Percentiles rank a stretch among this genome's conserved stretches.
These are phyloP conservation scores for Pluvialis apricaria DNA, from an alignment of 2,113 vertebrate species.

Conservation along the genomic window DNA sequence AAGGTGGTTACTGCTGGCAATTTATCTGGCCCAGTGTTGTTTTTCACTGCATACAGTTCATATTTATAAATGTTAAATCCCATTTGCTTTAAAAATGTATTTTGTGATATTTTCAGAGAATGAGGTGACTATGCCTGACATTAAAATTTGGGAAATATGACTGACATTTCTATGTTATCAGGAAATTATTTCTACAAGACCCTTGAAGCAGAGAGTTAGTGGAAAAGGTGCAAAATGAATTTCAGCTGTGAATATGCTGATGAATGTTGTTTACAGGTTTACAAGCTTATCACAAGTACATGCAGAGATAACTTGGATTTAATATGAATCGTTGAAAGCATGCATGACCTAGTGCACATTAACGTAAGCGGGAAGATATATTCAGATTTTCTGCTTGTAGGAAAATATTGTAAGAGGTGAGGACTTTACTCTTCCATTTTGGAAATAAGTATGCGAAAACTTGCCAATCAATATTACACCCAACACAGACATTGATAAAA, in stretches of 20 bases:
- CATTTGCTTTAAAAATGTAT: not conserved
- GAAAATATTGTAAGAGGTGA: not conserved
- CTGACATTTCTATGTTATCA: not conserved
- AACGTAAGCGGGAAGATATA: not conserved
- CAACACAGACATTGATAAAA: not conserved
- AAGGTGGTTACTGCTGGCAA: not conserved
- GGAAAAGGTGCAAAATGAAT: conserved; percentile 34
- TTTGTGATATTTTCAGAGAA: not conserved
- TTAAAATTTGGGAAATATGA: conserved; percentile 20
- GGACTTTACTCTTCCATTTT: not conserved
- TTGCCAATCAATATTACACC: not conserved
- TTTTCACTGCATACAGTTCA: not conserved
- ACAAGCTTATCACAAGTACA: conserved; percentile 39
- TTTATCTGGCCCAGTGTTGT: not conserved
- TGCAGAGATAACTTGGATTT: conserved; percentile 35
- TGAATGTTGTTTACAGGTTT: conserved; percentile 51
- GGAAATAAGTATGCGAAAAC: not conserved
- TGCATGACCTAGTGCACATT: not conserved
- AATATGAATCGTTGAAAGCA: conserved; percentile 41
- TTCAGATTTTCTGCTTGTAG: not conserved
- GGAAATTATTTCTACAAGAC: conserved; percentile 29
- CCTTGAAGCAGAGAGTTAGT: not conserved
- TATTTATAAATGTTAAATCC: not conserved
- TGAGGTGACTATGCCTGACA: not conserved
- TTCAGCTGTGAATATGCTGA: conserved; percentile 25